Conservation (phyloP, 2,113 vertebrate genomes). For the Podarcis cretensis region DNA sequence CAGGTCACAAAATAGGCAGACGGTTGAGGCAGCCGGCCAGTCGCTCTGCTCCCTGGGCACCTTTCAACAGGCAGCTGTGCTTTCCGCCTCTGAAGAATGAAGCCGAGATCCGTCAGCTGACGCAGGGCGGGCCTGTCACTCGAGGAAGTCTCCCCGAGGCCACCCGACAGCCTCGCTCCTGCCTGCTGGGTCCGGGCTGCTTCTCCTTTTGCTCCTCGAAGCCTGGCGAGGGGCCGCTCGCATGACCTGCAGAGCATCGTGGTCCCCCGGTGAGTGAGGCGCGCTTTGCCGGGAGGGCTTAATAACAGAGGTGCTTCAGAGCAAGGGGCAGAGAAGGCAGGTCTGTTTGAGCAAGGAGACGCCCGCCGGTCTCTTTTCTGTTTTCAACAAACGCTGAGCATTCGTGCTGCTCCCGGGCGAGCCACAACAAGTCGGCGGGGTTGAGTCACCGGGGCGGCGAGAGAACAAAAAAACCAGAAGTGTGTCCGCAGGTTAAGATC, state of each 20-base stretch:
- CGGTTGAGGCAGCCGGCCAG: background rate
- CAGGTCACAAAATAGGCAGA: background rate
- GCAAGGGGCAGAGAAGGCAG: background rate
- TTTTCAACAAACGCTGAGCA: background rate
- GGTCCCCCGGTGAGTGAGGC: background rate
- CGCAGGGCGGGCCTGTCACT: background rate
- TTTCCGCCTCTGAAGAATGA: background rate
- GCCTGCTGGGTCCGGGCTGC: too few species aligned
- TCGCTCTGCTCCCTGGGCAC: too few species aligned
- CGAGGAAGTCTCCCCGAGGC: background rate
- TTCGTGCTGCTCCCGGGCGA: background rate
- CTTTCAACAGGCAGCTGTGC: background rate
- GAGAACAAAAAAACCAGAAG: background rate
- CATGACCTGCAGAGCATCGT: background rate
- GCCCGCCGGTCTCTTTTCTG: background rate
- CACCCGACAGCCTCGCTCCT: background rate
- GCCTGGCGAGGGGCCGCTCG: background rate
- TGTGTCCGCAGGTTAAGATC: background rate
- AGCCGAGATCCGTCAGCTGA: background rate
- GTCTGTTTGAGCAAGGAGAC: background rate
- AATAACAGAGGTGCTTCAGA: background rate
- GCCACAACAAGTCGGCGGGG: background rate
- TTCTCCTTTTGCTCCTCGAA: background rate
- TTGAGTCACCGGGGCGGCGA: background rate
- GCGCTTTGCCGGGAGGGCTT: accelerated